phyloP scores from a whole-genome alignment of 2,797 vertebrate species.

The Stomatorhinus walkeri region DNA sequence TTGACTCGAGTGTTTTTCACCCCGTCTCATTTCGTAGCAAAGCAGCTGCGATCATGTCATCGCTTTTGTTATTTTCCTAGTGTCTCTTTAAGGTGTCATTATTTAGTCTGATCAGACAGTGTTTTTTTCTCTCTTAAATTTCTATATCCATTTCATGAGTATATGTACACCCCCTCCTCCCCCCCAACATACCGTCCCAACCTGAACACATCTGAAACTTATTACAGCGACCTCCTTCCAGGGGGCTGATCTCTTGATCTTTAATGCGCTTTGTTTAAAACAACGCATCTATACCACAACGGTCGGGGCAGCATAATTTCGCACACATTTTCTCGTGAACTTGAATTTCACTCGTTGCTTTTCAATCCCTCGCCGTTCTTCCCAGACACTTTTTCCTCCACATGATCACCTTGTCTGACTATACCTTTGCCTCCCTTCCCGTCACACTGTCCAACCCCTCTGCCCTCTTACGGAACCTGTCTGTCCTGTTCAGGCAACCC shows the following conservation, averaged over 20 bases:
- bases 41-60: slow-evolving; percentile 36
- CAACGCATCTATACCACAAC: slow-evolving; percentile 37
- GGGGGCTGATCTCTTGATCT: slow-evolving; percentile 54
- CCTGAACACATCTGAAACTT: slow-evolving; percentile 67
- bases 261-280: slow-evolving; percentile 49
- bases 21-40: slow-evolving; percentile 35
- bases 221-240: slow-evolving; percentile 53
- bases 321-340: slow-evolving; percentile 5
- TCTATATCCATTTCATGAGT: slow-evolving; percentile 62
- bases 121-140: slow-evolving; percentile 61
- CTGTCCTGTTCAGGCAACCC: slow-evolving; percentile 42
- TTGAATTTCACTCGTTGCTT: slow-evolving; percentile 6
- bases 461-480: slow-evolving; percentile 42
- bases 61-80: slow-evolving; percentile 52
- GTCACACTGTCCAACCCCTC: slow-evolving; percentile 21
- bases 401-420: not conserved
- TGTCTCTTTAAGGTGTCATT: slow-evolving; percentile 62
- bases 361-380: slow-evolving; percentile 7
- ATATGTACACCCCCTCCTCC: slow-evolving; percentile 52
- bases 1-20: slow-evolving; percentile 38
- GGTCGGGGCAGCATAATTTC: slow-evolving; percentile 36
- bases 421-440: slow-evolving; percentile 13
- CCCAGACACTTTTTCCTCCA: slow-evolving; percentile 13
- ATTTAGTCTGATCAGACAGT: slow-evolving; percentile 41
- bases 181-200: slow-evolving; percentile 49